Base-by-base conservation (phyloP, 2,797 vertebrate genomes). In the Neostethus bicornis region DNA sequence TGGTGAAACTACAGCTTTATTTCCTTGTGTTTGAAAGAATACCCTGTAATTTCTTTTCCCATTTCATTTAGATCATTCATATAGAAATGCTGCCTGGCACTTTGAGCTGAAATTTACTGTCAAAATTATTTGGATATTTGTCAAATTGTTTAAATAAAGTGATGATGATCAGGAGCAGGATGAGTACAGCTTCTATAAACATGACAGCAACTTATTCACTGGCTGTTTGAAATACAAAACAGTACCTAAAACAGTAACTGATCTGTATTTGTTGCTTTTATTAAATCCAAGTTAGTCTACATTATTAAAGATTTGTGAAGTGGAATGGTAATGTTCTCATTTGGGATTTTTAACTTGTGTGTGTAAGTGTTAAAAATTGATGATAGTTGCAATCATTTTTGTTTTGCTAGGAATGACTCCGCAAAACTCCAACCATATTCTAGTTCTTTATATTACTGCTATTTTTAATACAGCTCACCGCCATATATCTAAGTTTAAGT, bases 271-370 rank as follows among this genome's bases (percentile, higher is more conserved):
- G 54, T 51, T 19, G 14, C 29, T 10, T 50, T 57, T 63, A 12
- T 25, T 17, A 51, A 50, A 41, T 1, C n/a, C 31, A 26, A 55
- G 31, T 55, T 61, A n/a, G n/a, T 28, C 49, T 16, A 49, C 24
- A 21, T 39, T 70, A 41, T 37, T 13, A 69, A 17, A 9, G 21
- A 60, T 70, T 12, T 2, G 37, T 69, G 46, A 79, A 37, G 51
- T 29, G 49, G 44, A 50, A 51, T 35, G 66, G 53, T 66, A 12
- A 16, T 2, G 12, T 45, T 73, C 66, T 79, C 71, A 70, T 75
- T 75, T 79, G 77, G 54, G 34, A 23, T 23, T 64, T 47, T 55
- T 61, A 39, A 48, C 56, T 9, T 9, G 24, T 56, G 4, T 14
- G n/a, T 37, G 41, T 28, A 23, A 20, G 4, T 4, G 8, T 6